Evolutionary conservation across 2,797 vertebrate genomes (phyloP).

Genomic region (Girardinus metallicus): DNA sequence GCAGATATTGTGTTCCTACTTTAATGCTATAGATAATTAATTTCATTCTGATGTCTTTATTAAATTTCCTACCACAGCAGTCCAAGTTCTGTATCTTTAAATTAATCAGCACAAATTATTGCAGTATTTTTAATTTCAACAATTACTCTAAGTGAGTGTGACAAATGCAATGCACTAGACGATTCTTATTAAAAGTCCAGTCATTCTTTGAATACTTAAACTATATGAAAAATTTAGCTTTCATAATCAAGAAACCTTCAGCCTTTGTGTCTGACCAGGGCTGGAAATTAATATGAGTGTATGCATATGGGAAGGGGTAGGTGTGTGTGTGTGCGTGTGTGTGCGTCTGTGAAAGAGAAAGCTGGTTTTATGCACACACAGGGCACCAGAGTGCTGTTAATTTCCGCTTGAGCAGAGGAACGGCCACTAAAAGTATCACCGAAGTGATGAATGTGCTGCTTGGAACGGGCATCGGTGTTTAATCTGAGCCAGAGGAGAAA

Average conservation of each 20-base stretch:
- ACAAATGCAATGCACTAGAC: conserved; percentile 20
- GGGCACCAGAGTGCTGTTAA: conserved; percentile 73
- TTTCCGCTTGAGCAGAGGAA: conserved; percentile 69
- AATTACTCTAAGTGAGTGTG: conserved; percentile 42
- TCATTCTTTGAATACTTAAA: conserved; percentile 6
- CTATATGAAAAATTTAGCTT: neutral
- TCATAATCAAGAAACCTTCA: conserved; percentile 25
- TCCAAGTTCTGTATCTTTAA: neutral
- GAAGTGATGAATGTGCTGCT: conserved; percentile 73
- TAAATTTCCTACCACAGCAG: neutral
- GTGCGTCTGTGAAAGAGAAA: neutral
- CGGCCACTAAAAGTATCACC: conserved; percentile 74
- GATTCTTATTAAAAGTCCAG: conserved; percentile 11
- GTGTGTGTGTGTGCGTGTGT: conserved; percentile 2
- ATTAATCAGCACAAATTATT: conserved; percentile 55
- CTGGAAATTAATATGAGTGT: conserved; percentile 1
- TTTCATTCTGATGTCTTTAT: neutral
- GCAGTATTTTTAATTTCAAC: conserved; percentile 55
- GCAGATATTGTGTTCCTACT: neutral
- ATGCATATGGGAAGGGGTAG: neutral
- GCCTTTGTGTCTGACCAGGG: conserved; percentile 28
- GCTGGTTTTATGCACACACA: conserved; percentile 34
- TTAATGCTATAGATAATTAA: neutral
- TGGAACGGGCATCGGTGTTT: conserved; percentile 69
- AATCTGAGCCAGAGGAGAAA: conserved; percentile 78